A percentile compares a stretch with the other conserved stretches of the same genome.
phyloP scores from a whole-genome alignment of 2,113 vertebrate species.

The Paratilapia polleni region DNA sequence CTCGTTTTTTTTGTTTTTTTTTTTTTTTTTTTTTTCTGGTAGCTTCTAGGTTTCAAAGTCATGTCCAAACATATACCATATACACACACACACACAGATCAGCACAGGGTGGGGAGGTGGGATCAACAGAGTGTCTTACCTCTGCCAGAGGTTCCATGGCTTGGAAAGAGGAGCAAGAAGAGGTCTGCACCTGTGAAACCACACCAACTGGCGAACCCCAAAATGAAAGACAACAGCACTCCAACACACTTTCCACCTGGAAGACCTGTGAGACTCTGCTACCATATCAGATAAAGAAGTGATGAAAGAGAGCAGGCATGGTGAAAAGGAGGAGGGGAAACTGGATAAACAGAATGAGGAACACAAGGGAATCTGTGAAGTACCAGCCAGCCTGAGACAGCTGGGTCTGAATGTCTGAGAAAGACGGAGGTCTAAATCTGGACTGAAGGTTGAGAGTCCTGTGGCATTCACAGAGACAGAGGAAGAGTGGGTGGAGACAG shows the following conservation, averaged over 20 bases:
- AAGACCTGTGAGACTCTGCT: not conserved
- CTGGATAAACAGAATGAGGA: not conserved
- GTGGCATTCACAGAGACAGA: slow-evolving; percentile 48
- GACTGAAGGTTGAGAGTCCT: slow-evolving; percentile 57
- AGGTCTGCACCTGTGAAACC: slow-evolving; percentile 17
- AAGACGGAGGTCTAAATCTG: slow-evolving; percentile 70
- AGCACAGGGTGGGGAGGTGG: not conserved
- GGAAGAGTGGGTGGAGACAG: not conserved
- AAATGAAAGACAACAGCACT: slow-evolving; percentile 3
- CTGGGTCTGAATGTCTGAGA: slow-evolving; percentile 53
- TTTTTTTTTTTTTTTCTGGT: too few relatives aligned
- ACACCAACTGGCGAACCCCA: not conserved
- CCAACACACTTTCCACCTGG: not conserved
- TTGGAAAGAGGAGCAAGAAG: not conserved
- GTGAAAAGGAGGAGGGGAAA: not conserved
- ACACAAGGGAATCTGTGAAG: not conserved
- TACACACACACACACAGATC: not conserved
- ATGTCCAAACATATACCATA: not conserved
- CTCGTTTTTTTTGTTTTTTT: too few relatives aligned
- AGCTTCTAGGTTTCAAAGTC: slow-evolving; percentile 15
- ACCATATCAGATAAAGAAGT: not conserved
- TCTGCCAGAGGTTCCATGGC: slow-evolving; percentile 65
- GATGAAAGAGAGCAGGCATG: not conserved
- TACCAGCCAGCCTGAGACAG: slow-evolving; percentile 5
- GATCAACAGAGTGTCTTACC: slow-evolving; percentile 44